These are phyloP conservation scores for Polymixis flavicincta DNA, from an alignment of 2,888 invertebrate genomes.

Conservation along the genomic window DNA sequence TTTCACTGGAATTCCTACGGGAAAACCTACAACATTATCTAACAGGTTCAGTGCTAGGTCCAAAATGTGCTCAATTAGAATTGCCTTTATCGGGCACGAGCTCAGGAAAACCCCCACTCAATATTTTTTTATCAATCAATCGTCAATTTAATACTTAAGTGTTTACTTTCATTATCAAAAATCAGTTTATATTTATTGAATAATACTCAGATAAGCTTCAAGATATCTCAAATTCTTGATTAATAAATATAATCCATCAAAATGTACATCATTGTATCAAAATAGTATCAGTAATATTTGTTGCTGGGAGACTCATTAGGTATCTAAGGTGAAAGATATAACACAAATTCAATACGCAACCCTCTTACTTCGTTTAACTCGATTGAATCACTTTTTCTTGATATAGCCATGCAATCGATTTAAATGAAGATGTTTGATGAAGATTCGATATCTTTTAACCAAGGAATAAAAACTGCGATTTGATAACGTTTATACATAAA, in stretches of 20 bases:
- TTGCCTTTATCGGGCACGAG: neutral
- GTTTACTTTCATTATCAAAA: neutral
- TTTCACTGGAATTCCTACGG: neutral
- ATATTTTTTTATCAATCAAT: neutral
- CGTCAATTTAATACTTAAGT: conserved; percentile 15
- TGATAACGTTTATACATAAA: too few relatives aligned
- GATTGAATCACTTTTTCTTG: too few relatives aligned
- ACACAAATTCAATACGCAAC: too few relatives aligned
- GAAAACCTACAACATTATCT: neutral
- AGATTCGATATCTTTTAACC: too few relatives aligned
- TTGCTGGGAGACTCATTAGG: neutral
- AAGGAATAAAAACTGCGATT: too few relatives aligned
- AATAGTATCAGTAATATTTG: neutral
- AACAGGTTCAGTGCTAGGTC: neutral
- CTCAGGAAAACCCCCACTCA: neutral
- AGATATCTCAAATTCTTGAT: neutral
- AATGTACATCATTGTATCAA: neutral
- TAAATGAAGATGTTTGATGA: too few relatives aligned
- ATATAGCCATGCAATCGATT: too few relatives aligned
- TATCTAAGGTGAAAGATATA: neutral
- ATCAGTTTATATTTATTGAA: neutral
- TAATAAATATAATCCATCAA: neutral
- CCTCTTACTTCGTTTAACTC: too few relatives aligned
- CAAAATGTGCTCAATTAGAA: neutral
- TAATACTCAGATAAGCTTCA: neutral